phyloP scores from a whole-genome alignment of 2,113 vertebrate species.

The Cervus canadensis region DNA sequence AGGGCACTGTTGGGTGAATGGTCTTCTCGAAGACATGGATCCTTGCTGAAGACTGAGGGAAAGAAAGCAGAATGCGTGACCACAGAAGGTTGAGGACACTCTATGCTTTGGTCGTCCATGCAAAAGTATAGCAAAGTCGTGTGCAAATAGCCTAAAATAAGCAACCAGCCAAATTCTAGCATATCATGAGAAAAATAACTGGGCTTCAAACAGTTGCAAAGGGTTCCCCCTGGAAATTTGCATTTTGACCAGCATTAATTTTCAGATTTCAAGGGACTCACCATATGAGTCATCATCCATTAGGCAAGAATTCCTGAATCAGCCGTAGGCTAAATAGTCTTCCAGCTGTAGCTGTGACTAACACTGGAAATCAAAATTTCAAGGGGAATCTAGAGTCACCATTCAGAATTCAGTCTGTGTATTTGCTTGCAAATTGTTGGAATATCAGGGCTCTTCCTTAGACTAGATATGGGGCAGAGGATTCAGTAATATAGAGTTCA shows the following conservation, averaged over 20 bases:
- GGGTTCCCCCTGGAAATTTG: neutral
- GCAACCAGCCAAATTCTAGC: neutral
- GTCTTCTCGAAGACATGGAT: neutral
- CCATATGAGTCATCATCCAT: neutral
- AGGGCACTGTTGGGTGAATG: neutral
- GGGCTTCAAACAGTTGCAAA: neutral
- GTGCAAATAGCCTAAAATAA: neutral
- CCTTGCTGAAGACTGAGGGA: neutral
- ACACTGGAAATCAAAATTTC: slow-evolving; percentile 19
- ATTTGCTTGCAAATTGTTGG: slow-evolving; percentile 41
- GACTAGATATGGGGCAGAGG: neutral
- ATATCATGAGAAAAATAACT: neutral
- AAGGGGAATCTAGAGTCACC: neutral
- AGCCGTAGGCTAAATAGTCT: neutral
- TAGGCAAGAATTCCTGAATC: neutral
- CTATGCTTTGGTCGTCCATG: neutral
- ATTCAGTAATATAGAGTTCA: neutral
- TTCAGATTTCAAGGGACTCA: neutral
- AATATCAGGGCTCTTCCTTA: neutral
- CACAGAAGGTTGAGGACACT: neutral
- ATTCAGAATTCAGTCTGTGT: neutral
- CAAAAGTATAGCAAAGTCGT: neutral
- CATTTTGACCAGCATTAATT: neutral
- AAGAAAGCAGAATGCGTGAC: neutral
- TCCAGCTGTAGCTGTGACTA: neutral